Evolutionary conservation across 2,113 vertebrate species (phyloP), one percentile per base, ranked within the genome.

Genomic region (Chaetops frenatus): DNA sequence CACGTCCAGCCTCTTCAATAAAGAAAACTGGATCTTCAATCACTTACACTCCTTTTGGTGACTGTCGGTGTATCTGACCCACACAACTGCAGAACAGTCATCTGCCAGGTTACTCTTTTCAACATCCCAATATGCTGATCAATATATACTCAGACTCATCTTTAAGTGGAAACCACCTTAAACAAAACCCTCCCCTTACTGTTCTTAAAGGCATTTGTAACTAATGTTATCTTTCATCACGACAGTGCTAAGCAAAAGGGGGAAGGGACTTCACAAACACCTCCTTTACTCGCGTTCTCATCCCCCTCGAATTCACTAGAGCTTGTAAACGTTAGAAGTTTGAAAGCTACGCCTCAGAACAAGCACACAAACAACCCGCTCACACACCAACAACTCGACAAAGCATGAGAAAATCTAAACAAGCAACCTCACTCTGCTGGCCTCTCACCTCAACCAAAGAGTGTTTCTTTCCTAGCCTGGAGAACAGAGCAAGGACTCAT

Each of bases 371-470:
- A 45, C 27, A 62, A 45, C 14, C 45, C n/a, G 10, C 25, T 83
- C 54, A 7, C 0, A 0, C n/a, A 48, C 19, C 35, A 76, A 20
- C 47, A 27, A 47, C 15, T 27, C 0, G 0, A 60, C 25, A 65
- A 57, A 60, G 10, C 35, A 29, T 0, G n/a, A 13, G 23, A 54
- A 78, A 88, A n/a, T 3, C 79, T 42, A 42, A 86, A 69, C 22
- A 77, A 77, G 58, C 57, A 64, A 56, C 42, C n/a, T 40, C 1
- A 4, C 17, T 51, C 73, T 80, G 57, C 71, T 47, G 72, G 65
- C 45, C 40, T 61, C 78, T 48, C 7, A 19, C 62, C 54, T 54
- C 64, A 76, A 9, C 29, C 76, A 47, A n/a, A 36, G 29, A 48
- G 12, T 24, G 16, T 18, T 40, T n/a, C 58, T 33, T 56, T 74